Percentiles rank a stretch among this genome's conserved stretches.
Evolutionary conservation across 2,113 vertebrate genomes (phyloP).

Genomic region (Dicaeum eximium): DNA sequence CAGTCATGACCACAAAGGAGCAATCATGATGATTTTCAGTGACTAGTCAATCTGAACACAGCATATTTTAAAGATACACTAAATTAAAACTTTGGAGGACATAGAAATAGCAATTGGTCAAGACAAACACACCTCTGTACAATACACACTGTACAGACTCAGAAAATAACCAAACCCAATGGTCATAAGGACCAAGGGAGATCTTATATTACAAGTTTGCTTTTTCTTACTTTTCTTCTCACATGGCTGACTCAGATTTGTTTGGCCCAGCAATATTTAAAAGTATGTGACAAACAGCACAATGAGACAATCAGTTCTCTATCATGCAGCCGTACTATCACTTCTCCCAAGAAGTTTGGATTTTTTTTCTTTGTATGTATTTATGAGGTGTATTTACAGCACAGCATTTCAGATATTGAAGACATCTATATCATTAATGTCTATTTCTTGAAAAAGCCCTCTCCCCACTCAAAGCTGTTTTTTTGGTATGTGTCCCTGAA

Average conservation of each 20-base stretch:
- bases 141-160: background rate
- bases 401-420: background rate
- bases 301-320: background rate
- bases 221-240: background rate
- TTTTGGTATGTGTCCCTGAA: background rate
- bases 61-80: background rate
- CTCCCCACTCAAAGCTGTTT: background rate
- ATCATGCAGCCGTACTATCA: background rate
- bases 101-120: background rate
- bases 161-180: background rate
- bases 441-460: background rate
- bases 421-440: background rate
- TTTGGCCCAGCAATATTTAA: background rate
- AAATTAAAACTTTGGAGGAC: slow-evolving; percentile 1
- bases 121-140: background rate
- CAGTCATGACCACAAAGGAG: background rate
- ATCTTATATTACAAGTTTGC: background rate
- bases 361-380: background rate
- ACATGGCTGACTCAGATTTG: background rate
- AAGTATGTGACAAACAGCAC: background rate
- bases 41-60: background rate
- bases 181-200: background rate
- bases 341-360: background rate
- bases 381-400: background rate
- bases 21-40: background rate